A percentile compares a stretch with the other conserved stretches of the same genome.
These are phyloP conservation scores for Escarpia spicata DNA, from an alignment of 2,888 invertebrate genomes.

Conservation along the genomic window DNA sequence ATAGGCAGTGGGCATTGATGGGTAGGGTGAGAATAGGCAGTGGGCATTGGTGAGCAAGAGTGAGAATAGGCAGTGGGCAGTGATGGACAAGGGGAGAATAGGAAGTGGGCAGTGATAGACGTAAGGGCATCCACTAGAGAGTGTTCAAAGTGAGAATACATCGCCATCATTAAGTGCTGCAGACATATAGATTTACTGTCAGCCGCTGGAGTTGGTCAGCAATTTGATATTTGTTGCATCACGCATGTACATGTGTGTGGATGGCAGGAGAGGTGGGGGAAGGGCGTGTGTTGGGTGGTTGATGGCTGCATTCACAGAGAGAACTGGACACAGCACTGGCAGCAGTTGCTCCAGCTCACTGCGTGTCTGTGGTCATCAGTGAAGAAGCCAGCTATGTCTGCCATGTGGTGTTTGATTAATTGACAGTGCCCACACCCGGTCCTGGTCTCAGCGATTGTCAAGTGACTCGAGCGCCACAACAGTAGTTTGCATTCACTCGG, in stretches of 20 bases:
- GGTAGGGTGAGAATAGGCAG: too few relatives aligned
- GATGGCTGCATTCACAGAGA: background rate
- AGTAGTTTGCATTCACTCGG: background rate
- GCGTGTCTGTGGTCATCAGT: background rate
- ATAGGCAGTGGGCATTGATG: too few relatives aligned
- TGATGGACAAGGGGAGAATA: too few relatives aligned
- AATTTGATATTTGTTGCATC: background rate
- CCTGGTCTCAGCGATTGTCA: background rate
- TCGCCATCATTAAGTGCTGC: background rate
- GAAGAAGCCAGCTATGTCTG: background rate
- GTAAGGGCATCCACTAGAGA: background rate
- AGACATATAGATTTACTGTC: conserved; percentile 16
- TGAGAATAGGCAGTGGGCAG: too few relatives aligned
- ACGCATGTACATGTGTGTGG: background rate
- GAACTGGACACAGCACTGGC: background rate
- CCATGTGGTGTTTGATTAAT: background rate
- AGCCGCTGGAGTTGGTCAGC: background rate
- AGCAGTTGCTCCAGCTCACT: background rate
- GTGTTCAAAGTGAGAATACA: background rate
- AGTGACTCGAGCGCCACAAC: background rate
- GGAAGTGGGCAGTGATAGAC: background rate
- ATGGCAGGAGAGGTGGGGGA: background rate
- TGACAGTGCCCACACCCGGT: background rate
- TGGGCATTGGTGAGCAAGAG: too few relatives aligned
- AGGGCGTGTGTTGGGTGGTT: background rate